phyloP scores from a whole-genome alignment of 1,140 invertebrate species.

The Papilio dardanus region DNA sequence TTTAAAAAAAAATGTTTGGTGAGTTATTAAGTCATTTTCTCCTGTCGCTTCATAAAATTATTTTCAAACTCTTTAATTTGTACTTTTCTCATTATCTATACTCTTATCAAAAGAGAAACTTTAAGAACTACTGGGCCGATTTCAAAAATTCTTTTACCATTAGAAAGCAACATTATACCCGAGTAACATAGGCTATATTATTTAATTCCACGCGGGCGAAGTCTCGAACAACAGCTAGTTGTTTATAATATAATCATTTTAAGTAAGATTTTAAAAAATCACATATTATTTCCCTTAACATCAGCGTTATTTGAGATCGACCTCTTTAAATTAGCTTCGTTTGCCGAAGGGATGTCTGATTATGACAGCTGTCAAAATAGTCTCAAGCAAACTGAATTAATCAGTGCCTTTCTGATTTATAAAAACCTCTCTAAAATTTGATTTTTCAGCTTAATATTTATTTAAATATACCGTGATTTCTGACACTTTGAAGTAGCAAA shows the following conservation, averaged over 20 bases:
- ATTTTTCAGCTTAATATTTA: background rate
- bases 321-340: constrained; percentile 71
- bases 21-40: background rate
- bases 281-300: constrained; percentile 52
- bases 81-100: too few species aligned
- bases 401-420: constrained; percentile 21
- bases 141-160: too few species aligned
- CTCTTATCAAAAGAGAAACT: too few species aligned
- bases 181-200: too few species aligned
- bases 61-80: too few species aligned
- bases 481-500: too few species aligned
- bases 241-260: too few species aligned
- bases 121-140: too few species aligned
- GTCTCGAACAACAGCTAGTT: too few species aligned
- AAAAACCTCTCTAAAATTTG: background rate
- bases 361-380: constrained; percentile 78
- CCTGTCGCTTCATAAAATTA: background rate
- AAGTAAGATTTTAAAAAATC: too few species aligned
- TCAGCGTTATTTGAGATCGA: constrained; percentile 55
- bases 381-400: constrained; percentile 60
- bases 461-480: background rate
- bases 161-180: too few species aligned
- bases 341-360: constrained; percentile 69
- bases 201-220: too few species aligned
- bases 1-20: background rate